Evolutionary conservation across 2,888 invertebrate species (phyloP).

Genomic region (Heliconius cydno): DNA sequence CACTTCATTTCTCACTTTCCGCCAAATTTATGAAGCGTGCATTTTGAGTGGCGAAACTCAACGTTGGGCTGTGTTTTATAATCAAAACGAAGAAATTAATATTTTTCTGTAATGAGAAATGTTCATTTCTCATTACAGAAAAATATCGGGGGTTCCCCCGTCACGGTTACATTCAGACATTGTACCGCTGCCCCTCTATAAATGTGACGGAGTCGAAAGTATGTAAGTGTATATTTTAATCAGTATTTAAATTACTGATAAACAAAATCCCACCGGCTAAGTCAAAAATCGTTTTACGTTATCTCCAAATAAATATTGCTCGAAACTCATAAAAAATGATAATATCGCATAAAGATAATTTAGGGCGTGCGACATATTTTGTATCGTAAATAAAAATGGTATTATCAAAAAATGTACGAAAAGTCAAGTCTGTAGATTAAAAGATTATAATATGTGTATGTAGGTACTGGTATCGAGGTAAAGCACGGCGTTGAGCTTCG

Average conservation of each 20-base stretch:
- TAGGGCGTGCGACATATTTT: conserved; percentile 17
- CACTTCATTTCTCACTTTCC: too few species aligned
- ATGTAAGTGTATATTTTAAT: neutral
- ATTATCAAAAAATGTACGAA: conserved; percentile 22
- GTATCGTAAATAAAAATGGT: conserved; percentile 22
- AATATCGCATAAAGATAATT: conserved; percentile 20
- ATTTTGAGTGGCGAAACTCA: neutral
- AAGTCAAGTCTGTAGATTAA: conserved; percentile 23
- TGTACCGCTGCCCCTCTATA: neutral
- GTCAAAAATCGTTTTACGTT: conserved; percentile 6
- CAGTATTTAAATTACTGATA: neutral
- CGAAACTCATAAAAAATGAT: conserved; percentile 23
- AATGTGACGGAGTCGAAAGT: neutral
- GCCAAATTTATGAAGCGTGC: too few species aligned
- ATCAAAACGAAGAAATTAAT: neutral
- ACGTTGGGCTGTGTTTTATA: too few species aligned
- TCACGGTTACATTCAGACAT: neutral
- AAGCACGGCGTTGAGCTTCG: too few species aligned
- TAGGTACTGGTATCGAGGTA: neutral
- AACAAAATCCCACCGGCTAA: neutral
- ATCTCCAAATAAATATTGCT: conserved; percentile 16
- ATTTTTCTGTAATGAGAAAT: neutral
- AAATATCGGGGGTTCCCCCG: too few species aligned
- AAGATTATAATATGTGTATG: conserved; percentile 6
- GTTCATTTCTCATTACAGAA: too few species aligned